A percentile compares a stretch with the other conserved stretches of the same genome.
Conservation (phyloP, 2,888 invertebrate genomes). For the Aleiodes alternator region DNA sequence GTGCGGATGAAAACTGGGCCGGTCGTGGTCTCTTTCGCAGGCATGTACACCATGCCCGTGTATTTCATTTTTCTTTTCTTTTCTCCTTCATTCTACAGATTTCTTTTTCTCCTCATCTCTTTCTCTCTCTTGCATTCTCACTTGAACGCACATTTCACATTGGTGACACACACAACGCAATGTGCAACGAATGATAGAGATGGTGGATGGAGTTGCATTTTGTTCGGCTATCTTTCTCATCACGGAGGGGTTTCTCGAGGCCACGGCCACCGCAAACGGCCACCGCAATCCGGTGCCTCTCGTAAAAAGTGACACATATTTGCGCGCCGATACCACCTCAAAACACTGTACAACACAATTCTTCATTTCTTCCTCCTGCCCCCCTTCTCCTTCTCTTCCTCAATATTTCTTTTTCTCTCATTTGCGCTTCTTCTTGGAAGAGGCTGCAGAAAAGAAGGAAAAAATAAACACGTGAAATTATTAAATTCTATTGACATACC, state of each 20-base stretch:
- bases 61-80: slow-evolving; percentile 34
- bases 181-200: background rate
- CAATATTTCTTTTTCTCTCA: no score
- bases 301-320: slow-evolving; percentile 60
- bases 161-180: background rate
- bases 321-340: slow-evolving; percentile 37
- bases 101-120: background rate
- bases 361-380: no score
- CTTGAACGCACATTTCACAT: slow-evolving; percentile 7
- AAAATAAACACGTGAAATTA: background rate
- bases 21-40: slow-evolving; percentile 39
- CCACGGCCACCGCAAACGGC: slow-evolving; percentile 49
- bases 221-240: slow-evolving; percentile 26
- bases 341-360: background rate
- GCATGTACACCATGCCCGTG: slow-evolving; percentile 32
- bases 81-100: slow-evolving; percentile 21
- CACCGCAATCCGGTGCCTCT: slow-evolving; percentile 48
- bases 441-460: background rate
- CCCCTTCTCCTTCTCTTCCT: no score
- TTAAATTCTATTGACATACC: slow-evolving; percentile 39
- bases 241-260: slow-evolving; percentile 46
- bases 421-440: background rate
- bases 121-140: slow-evolving; percentile 18
- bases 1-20: slow-evolving; percentile 45
- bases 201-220: slow-evolving; percentile 1